Evolutionary conservation across 2,888 invertebrate species (phyloP).

Genomic region (Griposia aprilina): DNA sequence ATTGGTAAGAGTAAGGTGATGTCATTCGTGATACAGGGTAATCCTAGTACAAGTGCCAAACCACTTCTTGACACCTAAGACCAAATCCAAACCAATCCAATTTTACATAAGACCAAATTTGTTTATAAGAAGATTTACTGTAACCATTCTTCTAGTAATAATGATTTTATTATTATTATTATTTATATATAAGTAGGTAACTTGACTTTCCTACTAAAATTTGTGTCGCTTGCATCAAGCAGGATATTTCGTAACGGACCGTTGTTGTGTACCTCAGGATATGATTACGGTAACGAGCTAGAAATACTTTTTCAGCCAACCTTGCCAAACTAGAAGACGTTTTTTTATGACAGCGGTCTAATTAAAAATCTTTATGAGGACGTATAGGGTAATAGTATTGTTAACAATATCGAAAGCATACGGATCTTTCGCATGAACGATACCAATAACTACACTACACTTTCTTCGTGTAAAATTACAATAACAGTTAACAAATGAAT

Average conservation of each 20-base stretch:
- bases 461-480: background rate
- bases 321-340: conserved; percentile 45
- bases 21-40: too few relatives aligned
- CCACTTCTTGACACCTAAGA: too few relatives aligned
- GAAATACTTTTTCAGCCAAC: conserved; percentile 41
- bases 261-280: conserved; percentile 53
- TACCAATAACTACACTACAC: background rate
- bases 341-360: conserved; percentile 29
- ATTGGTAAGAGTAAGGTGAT: too few relatives aligned
- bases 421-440: background rate
- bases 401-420: background rate
- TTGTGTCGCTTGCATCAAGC: conserved; percentile 50
- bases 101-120: too few relatives aligned
- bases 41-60: too few relatives aligned
- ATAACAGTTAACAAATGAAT: background rate
- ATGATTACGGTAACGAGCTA: conserved; percentile 40
- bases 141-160: too few relatives aligned
- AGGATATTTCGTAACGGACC: conserved; percentile 60
- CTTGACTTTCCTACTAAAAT: conserved; percentile 21
- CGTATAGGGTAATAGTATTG: background rate
- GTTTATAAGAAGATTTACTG: too few relatives aligned
- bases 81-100: too few relatives aligned
- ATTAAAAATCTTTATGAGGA: conserved; percentile 1
- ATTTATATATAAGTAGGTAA: too few relatives aligned
- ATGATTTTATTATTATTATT: too few relatives aligned